Evolutionary conservation across 2,888 invertebrate genomes (phyloP), one percentile per base, ranked within the genome.

Genomic region (Ophonus ardosiacus): DNA sequence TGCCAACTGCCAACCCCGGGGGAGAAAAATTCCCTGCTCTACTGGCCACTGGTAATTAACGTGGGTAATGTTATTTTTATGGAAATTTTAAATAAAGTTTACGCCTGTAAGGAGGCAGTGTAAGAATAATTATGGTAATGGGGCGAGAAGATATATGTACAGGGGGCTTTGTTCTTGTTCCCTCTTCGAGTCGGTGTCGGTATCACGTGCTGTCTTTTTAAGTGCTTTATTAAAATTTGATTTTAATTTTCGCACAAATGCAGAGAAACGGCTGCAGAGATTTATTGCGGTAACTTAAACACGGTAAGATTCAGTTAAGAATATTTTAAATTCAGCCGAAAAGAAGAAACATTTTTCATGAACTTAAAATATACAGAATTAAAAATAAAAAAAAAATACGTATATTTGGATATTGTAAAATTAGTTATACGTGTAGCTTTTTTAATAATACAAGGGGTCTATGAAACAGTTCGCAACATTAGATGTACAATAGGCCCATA

Each of bases 81-180:
- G 83, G 74, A 83, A 83, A 83, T 76, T 83, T 61, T 40, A 83
- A 76, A 74, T 61, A 83, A 83, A 83, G 59, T 83, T 61, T n/a
- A 61, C 40, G 74, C 40, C 56, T 21, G 56, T 24, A 56, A 17
- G 78, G 71, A 59, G 38, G 15, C 15, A 56, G 59, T 82, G 56
- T 57, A 74, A 76, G 83, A 76, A 83, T 76, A 76, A 83, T 83
- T 83, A 83, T 83, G 83, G 83, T 83, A 83, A 83, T 83, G 76
- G 76, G 63, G 40, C 21, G 57, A 38, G 59, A 40, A 61, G 83
- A 57, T 43, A 59, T 76, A 74, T 78, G 59, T 78, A 31, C 56
- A 18, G 17, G 15, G 7, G 18, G 24, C 65, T 17, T 40, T 74
- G 76, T 17, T 7, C 24, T 76, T 15, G 43, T 18, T 10, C 38